Evolutionary conservation across 2,797 vertebrate species (phyloP), one percentile per base, ranked within the genome.

Genomic region (Miopithecus talapoin): DNA sequence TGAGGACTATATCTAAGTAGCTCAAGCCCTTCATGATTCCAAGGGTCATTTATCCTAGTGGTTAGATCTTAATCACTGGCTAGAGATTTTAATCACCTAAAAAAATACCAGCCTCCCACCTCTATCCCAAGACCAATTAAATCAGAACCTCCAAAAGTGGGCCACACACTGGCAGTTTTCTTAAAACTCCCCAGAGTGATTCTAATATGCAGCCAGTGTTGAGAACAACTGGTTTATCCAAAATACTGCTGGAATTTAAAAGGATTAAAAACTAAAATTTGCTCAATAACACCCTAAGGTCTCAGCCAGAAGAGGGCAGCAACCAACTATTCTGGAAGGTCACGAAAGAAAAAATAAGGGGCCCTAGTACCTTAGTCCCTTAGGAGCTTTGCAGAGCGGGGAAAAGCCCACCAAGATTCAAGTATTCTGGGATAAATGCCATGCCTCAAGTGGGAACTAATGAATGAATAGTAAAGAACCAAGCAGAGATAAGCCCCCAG

Each of bases 271-370:
- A 80, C 24, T 26, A 93, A 96, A 96, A 87, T 80, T 59, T 50
- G 28, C 33, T 96, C 85, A 85, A 30, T 28, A 68, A 53, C 53
- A 78, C 48, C 41, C 80, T 85, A 90, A 93, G 22, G 8, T 79
- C 72, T 88, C 68, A 70, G 53, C 96, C 97, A 98, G 96, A 97
- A 98, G 98, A 98, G 98, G 98, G 98, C 97, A 98, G 97, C 95
- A 97, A 91, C 87, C 55, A 96, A 46, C 96, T 95, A 57, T 43
- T 87, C 41, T 95, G 76, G 12, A 97, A 95, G 89, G 22, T 17
- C 86, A 92, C 43, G 26, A n/a, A 74, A 6, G 72, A 55, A 85
- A 96, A 93, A 94, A 76, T 16, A 78, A 57, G 24, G 22, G 14
- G 33, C 14, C 61, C 61, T 17, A 17, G 30, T 64, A 64, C 30